These are phyloP conservation scores for Cyclopterus lumpus DNA, from an alignment of 2,797 vertebrate species.

Conservation along the genomic window DNA sequence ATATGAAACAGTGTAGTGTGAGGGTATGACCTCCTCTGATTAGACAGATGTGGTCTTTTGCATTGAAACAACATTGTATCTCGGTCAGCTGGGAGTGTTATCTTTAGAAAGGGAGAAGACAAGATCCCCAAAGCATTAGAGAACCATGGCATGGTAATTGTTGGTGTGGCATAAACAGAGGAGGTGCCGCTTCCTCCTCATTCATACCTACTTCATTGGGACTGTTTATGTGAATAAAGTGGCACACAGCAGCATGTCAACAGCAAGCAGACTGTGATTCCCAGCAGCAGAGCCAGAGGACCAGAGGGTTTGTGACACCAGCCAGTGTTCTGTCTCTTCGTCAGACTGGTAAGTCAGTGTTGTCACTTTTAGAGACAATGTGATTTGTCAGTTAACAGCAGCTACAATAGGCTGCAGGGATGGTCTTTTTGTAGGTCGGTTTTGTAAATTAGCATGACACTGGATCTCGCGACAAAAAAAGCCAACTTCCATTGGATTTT, in stretches of 20 bases:
- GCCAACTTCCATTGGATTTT: too few relatives aligned
- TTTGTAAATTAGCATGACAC: too few relatives aligned
- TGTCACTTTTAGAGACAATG: not conserved
- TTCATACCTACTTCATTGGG: too few relatives aligned
- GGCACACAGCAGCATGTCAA: too few relatives aligned
- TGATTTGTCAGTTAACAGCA: not conserved
- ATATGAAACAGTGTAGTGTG: too few relatives aligned
- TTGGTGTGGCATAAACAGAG: slow-evolving; percentile 25
- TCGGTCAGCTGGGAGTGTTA: slow-evolving; percentile 1
- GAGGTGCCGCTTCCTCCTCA: too few relatives aligned
- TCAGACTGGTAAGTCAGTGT: not conserved
- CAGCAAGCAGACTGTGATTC: not conserved
- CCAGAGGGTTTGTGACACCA: not conserved
- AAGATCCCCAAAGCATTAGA: slow-evolving; percentile 1
- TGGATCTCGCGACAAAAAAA: too few relatives aligned
- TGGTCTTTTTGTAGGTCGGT: too few relatives aligned
- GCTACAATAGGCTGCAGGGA: not conserved
- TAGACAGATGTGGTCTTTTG: slow-evolving; percentile 1
- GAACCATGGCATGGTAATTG: slow-evolving; percentile 17
- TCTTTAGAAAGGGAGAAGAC: slow-evolving; percentile 2
- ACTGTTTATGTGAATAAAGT: too few relatives aligned
- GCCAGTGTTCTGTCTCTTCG: not conserved
- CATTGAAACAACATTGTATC: not conserved
- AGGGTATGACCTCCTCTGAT: slow-evolving; percentile 14
- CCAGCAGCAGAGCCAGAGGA: not conserved